A percentile compares a stretch with the other conserved stretches of the same genome.
Evolutionary conservation across 2,113 vertebrate species (phyloP).

Genomic region (Entomyzon cyanotis): DNA sequence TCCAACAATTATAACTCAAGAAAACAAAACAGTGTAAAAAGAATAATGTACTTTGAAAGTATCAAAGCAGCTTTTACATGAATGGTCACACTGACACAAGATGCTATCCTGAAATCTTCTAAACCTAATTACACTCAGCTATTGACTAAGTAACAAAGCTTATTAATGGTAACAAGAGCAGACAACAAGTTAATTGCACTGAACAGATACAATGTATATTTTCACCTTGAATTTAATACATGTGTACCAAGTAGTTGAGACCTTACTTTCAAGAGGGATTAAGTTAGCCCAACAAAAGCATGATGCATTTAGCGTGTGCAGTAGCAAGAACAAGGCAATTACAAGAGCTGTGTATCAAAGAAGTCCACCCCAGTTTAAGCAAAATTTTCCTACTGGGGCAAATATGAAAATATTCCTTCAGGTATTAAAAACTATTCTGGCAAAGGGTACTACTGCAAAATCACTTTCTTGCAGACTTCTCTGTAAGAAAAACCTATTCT

Average conservation of each 20-base stretch:
- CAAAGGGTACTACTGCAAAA: not conserved
- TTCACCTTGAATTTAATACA: not conserved
- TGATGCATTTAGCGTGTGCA: not conserved
- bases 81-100: not conserved
- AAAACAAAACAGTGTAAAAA: not conserved
- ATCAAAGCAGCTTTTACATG: not conserved
- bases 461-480: not conserved
- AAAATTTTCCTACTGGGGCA: not conserved
- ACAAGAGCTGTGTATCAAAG: not conserved
- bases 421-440: not conserved
- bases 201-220: not conserved
- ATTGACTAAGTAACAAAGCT: not conserved
- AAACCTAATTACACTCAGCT: not conserved
- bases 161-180: not conserved
- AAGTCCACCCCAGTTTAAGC: not conserved
- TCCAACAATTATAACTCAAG: not conserved
- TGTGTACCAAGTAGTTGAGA: accelerated
- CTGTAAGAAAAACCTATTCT: not conserved
- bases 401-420: not conserved
- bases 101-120: not conserved
- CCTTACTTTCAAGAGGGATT: not conserved
- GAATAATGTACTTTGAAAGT: not conserved
- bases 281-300: not conserved
- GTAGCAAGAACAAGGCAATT: not conserved
- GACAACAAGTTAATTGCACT: not conserved